A percentile compares a stretch with the other conserved stretches of the same genome.
These are phyloP conservation scores for Rhabdornis inornatus DNA, from an alignment of 2,113 vertebrate genomes.

Conservation along the genomic window DNA sequence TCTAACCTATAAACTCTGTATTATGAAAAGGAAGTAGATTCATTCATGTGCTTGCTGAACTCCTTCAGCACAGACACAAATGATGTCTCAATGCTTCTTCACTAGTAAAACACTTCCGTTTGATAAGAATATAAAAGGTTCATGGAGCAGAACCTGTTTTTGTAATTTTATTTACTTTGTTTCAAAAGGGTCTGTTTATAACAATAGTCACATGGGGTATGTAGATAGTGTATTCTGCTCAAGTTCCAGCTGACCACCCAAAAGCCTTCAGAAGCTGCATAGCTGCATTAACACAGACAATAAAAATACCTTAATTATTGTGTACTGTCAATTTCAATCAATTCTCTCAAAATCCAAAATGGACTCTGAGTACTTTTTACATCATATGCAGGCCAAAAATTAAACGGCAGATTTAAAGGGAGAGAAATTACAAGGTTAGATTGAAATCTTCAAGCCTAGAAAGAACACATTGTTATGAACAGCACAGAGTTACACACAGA, in stretches of 20 bases:
- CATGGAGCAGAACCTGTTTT: background rate
- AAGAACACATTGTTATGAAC: background rate
- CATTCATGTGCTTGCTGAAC: conserved; percentile 5
- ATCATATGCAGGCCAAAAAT: background rate
- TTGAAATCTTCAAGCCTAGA: background rate
- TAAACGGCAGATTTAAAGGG: background rate
- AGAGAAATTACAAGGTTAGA: background rate
- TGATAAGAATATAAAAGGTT: background rate
- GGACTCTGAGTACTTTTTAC: background rate
- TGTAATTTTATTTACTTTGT: background rate
- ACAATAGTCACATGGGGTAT: background rate
- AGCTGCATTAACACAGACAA: background rate
- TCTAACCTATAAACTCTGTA: conserved; percentile 15
- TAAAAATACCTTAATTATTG: background rate
- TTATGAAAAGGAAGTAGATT: conserved; percentile 25
- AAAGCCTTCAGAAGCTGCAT: background rate
- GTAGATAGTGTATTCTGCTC: background rate
- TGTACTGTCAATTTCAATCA: background rate
- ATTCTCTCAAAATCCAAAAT: background rate
- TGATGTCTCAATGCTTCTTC: background rate
- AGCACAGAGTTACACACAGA: background rate
- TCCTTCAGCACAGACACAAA: background rate
- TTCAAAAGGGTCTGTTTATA: background rate
- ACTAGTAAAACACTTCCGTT: background rate
- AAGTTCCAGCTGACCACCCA: background rate